phyloP scores from a whole-genome alignment of 2,113 vertebrate genomes.

The Columba livia region DNA sequence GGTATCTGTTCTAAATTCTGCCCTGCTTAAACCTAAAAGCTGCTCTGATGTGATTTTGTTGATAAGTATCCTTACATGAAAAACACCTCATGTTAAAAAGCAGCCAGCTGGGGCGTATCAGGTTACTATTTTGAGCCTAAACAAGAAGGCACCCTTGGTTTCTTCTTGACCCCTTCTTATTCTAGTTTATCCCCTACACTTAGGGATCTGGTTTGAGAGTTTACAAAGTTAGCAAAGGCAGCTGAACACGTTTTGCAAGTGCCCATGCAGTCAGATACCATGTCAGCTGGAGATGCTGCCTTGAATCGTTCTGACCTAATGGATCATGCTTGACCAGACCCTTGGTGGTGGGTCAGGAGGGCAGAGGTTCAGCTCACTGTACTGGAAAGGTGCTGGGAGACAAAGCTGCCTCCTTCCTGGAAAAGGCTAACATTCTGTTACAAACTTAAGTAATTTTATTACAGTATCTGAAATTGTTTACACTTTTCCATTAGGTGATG shows the following conservation, averaged over 20 bases:
- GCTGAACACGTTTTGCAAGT: neutral
- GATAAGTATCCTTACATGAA: neutral
- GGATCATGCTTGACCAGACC: neutral
- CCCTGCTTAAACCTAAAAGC: neutral
- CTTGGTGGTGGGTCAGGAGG: neutral
- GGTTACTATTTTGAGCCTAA: neutral
- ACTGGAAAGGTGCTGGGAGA: neutral
- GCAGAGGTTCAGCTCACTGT: neutral
- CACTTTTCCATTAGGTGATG: conserved; percentile 83
- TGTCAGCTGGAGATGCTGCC: neutral
- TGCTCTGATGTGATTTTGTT: neutral
- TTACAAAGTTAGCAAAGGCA: neutral
- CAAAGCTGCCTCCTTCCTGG: neutral
- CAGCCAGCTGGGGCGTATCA: neutral
- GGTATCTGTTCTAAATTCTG: conserved; percentile 72
- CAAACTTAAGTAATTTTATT: neutral
- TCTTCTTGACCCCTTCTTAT: neutral
- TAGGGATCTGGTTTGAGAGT: neutral
- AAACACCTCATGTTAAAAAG: neutral
- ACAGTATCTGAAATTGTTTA: neutral
- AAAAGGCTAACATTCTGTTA: neutral
- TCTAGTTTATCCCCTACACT: neutral
- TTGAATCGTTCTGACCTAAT: neutral
- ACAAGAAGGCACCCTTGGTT: neutral
- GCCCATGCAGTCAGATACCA: neutral